Conservation (phyloP, 1,140 invertebrate genomes). For the Neodiprion fabricii region DNA sequence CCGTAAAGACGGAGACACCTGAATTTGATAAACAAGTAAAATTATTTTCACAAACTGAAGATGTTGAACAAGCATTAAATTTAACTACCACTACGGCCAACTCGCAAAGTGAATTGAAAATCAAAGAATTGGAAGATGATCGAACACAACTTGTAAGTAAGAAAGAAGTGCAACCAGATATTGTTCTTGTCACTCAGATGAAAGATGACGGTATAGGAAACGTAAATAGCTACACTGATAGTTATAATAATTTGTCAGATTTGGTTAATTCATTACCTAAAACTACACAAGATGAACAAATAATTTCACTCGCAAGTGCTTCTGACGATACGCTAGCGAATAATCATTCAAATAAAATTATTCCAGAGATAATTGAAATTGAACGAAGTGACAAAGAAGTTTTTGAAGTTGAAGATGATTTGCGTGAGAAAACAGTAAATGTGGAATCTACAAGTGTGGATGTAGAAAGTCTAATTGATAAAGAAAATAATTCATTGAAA, state of each 20-base stretch:
- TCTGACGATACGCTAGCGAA: too few species aligned
- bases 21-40: background rate
- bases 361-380: constrained; percentile 15
- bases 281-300: constrained; percentile 35
- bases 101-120: too few species aligned
- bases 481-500: background rate
- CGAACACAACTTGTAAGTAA: background rate
- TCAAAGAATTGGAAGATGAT: background rate
- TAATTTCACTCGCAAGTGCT: constrained; percentile 21
- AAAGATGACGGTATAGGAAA: constrained; percentile 12
- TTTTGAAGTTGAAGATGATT: background rate
- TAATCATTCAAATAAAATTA: background rate
- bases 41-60: too few species aligned
- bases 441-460: background rate
- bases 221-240: constrained; percentile 2
- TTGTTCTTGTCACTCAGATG: constrained; percentile 29
- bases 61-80: too few species aligned
- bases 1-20: background rate
- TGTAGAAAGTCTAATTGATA: background rate
- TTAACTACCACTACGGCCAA: too few species aligned
- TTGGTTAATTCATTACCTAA: constrained; percentile 49
- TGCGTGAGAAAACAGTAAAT: background rate
- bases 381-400: background rate
- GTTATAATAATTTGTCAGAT: constrained; percentile 43
- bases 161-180: constrained; percentile 33